phyloP scores from a whole-genome alignment of 2,888 invertebrate genomes.

The Neuroscelio doddi region DNA sequence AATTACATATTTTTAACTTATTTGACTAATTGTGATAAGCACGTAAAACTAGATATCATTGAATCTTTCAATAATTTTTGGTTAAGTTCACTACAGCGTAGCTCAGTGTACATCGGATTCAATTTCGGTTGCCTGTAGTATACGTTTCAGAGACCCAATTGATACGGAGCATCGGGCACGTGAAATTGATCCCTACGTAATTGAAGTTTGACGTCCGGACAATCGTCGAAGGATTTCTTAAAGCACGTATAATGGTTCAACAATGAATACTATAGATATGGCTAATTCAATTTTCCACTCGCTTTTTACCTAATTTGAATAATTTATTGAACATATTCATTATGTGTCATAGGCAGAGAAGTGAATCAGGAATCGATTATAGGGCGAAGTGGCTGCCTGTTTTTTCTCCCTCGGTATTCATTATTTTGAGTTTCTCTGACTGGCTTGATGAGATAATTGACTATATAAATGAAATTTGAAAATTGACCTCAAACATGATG shows the following conservation, averaged over 20 bases:
- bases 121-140: constrained; percentile 36
- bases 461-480: constrained; percentile 37
- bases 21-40: too few relatives aligned
- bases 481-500: constrained; percentile 29
- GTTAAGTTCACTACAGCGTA: neutral
- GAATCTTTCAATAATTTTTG: neutral
- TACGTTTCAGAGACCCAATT: constrained; percentile 43
- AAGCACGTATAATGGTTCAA: constrained; percentile 41
- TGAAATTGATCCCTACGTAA: constrained; percentile 48
- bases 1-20: too few relatives aligned
- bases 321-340: constrained; percentile 62
- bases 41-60: too few relatives aligned
- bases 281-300: constrained; percentile 56
- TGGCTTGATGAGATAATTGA: constrained; percentile 32
- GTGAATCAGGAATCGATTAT: constrained; percentile 61
- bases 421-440: constrained; percentile 23
- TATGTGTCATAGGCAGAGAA: constrained; percentile 61
- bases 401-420: constrained; percentile 21
- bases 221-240: constrained; percentile 47
- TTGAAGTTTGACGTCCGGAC: constrained; percentile 48
- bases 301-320: constrained; percentile 56
- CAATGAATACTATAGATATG: constrained; percentile 44
- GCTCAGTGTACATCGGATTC: constrained; percentile 18
- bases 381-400: constrained; percentile 40
- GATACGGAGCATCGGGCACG: constrained; percentile 39